Conservation (phyloP, 2,888 invertebrate species). For the Amitus sp. region DNA sequence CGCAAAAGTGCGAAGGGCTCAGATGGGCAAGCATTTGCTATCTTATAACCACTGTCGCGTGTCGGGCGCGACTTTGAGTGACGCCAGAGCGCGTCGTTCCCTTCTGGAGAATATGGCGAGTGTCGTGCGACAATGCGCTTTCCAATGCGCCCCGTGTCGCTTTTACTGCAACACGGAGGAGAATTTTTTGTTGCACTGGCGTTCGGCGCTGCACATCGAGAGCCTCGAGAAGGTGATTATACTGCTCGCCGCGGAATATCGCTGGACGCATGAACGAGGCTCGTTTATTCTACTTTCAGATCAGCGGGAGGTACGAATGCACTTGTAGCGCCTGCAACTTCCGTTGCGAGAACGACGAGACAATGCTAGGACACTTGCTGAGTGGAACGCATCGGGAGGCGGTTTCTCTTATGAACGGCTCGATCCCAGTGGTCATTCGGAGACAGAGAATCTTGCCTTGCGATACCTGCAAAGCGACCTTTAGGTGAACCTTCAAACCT, state of each 20-base stretch:
- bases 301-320: slow-evolving; percentile 72
- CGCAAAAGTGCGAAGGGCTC: slow-evolving; percentile 73
- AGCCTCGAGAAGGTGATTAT: neutral
- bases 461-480: slow-evolving; percentile 73
- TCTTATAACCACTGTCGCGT: slow-evolving; percentile 84
- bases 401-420: slow-evolving; percentile 79
- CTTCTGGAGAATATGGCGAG: slow-evolving; percentile 81
- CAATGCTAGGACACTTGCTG: slow-evolving; percentile 77
- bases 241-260: neutral
- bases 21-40: slow-evolving; percentile 86
- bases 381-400: slow-evolving; percentile 78
- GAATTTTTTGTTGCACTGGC: slow-evolving; percentile 80
- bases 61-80: slow-evolving; percentile 72
- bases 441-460: slow-evolving; percentile 75
- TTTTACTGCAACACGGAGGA: slow-evolving; percentile 85
- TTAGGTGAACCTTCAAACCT: slow-evolving; percentile 64
- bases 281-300: slow-evolving; percentile 49
- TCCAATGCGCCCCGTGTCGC: slow-evolving; percentile 85
- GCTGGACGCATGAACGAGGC: slow-evolving; percentile 15
- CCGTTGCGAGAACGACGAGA: slow-evolving; percentile 71
- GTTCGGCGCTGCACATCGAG: slow-evolving; percentile 70
- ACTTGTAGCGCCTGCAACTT: slow-evolving; percentile 82
- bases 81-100: slow-evolving; percentile 70
- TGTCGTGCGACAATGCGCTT: slow-evolving; percentile 84
- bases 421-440: slow-evolving; percentile 81